Percentiles rank a stretch among this genome's conserved stretches.
phyloP scores from a whole-genome alignment of 2,888 invertebrate genomes.

The Andrena bucephala region DNA sequence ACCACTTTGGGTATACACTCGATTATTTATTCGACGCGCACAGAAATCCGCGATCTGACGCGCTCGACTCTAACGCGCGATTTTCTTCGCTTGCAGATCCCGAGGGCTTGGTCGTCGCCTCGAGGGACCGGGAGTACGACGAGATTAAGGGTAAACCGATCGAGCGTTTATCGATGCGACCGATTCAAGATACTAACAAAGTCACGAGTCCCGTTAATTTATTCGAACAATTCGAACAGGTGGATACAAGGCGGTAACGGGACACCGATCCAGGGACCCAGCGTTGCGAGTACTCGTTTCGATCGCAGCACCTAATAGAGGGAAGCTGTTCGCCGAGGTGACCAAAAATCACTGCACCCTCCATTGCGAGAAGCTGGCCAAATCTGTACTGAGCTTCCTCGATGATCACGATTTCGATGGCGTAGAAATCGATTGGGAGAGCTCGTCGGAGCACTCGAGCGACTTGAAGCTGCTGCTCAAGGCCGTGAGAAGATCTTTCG shows the following conservation, averaged over 20 bases:
- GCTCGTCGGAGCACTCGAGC: conserved; percentile 23
- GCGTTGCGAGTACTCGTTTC: conserved; percentile 90
- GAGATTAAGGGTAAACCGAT: conserved; percentile 88
- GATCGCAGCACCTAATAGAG: conserved; percentile 84
- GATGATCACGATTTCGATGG: conserved; percentile 92
- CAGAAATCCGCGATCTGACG: not conserved
- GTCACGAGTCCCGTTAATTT: conserved; percentile 41
- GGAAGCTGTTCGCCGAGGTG: conserved; percentile 38
- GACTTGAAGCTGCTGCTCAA: conserved; percentile 39
- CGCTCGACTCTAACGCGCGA: too few relatives aligned
- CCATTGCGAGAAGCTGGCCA: conserved; percentile 86
- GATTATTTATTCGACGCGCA: not conserved
- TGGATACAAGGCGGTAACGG: conserved; percentile 90
- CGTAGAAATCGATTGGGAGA: conserved; percentile 89
- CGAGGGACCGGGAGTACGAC: conserved; percentile 90
- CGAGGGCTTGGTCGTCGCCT: conserved; percentile 87
- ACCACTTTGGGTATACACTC: conserved; percentile 86
- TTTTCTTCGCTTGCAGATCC: conserved; percentile 85
- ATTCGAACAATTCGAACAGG: conserved; percentile 84
- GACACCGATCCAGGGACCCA: conserved; percentile 89
- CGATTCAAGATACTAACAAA: not conserved
- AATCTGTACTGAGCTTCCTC: conserved; percentile 88
- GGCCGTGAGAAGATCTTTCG: conserved; percentile 80
- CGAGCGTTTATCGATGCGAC: not conserved
- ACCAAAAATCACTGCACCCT: conserved; percentile 72